These are phyloP conservation scores for Atherinosoma microstoma DNA, from an alignment of 2,797 vertebrate genomes.

Conservation along the genomic window DNA sequence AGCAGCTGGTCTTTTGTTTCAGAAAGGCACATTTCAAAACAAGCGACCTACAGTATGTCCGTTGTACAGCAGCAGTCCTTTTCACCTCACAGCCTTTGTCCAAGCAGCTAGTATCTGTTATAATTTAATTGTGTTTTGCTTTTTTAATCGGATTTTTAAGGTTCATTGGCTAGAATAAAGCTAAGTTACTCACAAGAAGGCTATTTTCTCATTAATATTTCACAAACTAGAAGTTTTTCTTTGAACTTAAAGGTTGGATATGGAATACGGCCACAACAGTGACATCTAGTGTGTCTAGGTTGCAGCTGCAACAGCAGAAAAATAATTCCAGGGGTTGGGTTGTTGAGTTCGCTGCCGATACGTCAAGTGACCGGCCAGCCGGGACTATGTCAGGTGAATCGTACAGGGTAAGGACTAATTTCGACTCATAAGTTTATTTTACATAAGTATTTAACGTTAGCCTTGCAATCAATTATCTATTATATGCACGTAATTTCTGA, in stretches of 20 bases:
- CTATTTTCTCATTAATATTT: not conserved
- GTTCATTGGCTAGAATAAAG: not conserved
- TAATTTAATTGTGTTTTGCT: not conserved
- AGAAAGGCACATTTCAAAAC: constrained; percentile 19
- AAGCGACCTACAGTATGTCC: constrained; percentile 36
- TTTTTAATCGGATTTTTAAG: not conserved
- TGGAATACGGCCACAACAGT: too few species aligned
- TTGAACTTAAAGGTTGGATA: not conserved
- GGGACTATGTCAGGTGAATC: too few species aligned
- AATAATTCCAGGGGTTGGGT: too few species aligned
- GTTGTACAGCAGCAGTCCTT: constrained; percentile 44
- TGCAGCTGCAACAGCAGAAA: too few species aligned
- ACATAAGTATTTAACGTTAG: too few species aligned
- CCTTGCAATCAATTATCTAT: too few species aligned
- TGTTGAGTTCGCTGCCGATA: too few species aligned
- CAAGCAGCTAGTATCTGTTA: constrained; percentile 6
- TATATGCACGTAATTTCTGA: too few species aligned
- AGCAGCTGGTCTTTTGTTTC: constrained; percentile 65
- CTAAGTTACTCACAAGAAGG: not conserved
- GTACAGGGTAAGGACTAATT: too few species aligned
- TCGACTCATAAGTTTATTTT: too few species aligned
- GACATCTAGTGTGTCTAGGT: too few species aligned
- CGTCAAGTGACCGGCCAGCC: too few species aligned
- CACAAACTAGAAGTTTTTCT: not conserved
- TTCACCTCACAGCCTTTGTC: constrained; percentile 17